Conservation (phyloP, 2,113 vertebrate species). For the Plecturocebus donacophilus region DNA sequence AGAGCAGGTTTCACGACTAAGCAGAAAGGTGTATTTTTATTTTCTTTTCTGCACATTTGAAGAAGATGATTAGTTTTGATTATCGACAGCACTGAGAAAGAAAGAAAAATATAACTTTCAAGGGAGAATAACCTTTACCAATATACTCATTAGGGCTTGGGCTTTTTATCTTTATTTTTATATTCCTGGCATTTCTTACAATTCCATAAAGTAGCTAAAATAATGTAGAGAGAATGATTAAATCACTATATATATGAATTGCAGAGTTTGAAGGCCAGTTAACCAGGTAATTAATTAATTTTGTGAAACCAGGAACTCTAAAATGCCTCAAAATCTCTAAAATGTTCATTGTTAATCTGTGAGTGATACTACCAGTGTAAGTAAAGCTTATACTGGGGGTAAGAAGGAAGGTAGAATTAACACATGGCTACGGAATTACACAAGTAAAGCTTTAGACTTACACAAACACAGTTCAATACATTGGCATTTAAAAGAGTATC, state of each 20-base stretch:
- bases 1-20: background rate
- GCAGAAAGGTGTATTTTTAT: background rate
- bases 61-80: background rate
- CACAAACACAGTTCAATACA: background rate
- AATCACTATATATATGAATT: background rate
- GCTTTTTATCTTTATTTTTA: background rate
- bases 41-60: background rate
- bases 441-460: too few species aligned
- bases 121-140: background rate
- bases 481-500: background rate
- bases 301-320: too few species aligned
- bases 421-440: background rate
- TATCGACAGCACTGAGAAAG: background rate
- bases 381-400: background rate
- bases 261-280: background rate
- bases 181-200: background rate
- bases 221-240: background rate
- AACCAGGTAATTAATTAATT: background rate
- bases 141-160: background rate
- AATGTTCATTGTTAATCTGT: background rate
- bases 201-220: background rate
- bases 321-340: background rate
- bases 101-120: background rate
- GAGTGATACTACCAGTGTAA: background rate
- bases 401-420: background rate